These are phyloP conservation scores for Cantharis lateralis DNA, from an alignment of 2,888 invertebrate genomes.

Conservation along the genomic window DNA sequence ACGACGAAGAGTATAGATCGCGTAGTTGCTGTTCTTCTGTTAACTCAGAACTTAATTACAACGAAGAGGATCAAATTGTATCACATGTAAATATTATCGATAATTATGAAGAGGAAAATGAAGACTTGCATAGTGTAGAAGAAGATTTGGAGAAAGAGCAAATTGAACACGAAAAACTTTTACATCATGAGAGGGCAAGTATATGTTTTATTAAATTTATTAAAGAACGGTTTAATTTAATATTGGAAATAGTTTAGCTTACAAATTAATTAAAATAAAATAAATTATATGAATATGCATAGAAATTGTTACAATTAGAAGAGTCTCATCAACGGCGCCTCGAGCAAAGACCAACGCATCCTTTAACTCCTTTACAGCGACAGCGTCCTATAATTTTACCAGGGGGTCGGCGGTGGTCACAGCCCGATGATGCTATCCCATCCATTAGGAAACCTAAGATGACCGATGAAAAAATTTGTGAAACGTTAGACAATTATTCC, in stretches of 20 bases:
- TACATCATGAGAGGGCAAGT: constrained; percentile 50
- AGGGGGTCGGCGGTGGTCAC: constrained; percentile 78
- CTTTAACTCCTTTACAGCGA: constrained; percentile 67
- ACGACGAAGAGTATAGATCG: not conserved
- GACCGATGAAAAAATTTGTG: constrained; percentile 86
- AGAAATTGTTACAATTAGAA: constrained; percentile 54
- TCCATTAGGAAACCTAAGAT: constrained; percentile 57
- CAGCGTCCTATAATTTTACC: constrained; percentile 76
- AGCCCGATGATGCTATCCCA: constrained; percentile 74
- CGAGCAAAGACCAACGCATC: constrained; percentile 60
- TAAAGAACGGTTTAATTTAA: not conserved
- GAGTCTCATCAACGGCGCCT: constrained; percentile 58
- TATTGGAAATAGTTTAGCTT: not conserved
- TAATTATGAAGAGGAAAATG: not conserved
- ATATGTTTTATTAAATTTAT: not conserved
- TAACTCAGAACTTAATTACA: not conserved
- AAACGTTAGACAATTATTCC: constrained; percentile 82
- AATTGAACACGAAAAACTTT: constrained; percentile 39
- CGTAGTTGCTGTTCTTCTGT: not conserved
- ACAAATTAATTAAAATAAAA: not conserved
- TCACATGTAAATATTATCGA: not conserved
- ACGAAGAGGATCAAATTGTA: not conserved
- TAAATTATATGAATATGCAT: constrained; percentile 6
- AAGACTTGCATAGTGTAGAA: constrained; percentile 28
- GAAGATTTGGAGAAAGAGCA: constrained; percentile 41